Evolutionary conservation across 2,797 vertebrate species (phyloP).

Genomic region (Acropternis orthonyx): DNA sequence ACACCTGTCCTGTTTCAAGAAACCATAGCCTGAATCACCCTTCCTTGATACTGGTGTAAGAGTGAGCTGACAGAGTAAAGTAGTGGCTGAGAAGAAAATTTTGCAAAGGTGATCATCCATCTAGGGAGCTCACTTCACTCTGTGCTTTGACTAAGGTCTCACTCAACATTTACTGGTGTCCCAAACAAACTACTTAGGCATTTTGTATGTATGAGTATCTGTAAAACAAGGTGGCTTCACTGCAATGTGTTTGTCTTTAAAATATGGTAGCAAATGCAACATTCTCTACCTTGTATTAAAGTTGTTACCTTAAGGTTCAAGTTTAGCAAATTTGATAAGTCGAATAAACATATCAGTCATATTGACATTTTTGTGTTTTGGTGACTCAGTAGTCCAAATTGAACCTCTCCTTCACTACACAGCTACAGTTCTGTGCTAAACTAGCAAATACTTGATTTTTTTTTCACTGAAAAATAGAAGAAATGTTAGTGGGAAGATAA

Average conservation of each 20-base stretch:
- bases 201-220: background rate
- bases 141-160: background rate
- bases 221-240: background rate
- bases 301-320: background rate
- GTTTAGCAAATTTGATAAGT: background rate
- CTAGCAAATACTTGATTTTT: background rate
- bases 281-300: background rate
- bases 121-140: background rate
- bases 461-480: background rate
- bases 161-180: background rate
- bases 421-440: background rate
- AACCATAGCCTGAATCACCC: background rate
- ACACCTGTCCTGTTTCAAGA: background rate
- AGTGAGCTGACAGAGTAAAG: background rate
- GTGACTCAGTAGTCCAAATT: background rate
- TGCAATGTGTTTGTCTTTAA: background rate
- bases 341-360: accelerated
- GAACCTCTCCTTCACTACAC: background rate
- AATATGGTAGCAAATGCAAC: background rate
- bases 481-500: background rate
- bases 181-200: background rate
- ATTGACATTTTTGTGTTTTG: background rate
- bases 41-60: background rate
- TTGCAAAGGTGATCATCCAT: background rate
- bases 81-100: background rate